Percentiles rank a stretch among this genome's conserved stretches.
phyloP scores from a whole-genome alignment of 2,888 invertebrate species.

The Platynereis dumerilii region DNA sequence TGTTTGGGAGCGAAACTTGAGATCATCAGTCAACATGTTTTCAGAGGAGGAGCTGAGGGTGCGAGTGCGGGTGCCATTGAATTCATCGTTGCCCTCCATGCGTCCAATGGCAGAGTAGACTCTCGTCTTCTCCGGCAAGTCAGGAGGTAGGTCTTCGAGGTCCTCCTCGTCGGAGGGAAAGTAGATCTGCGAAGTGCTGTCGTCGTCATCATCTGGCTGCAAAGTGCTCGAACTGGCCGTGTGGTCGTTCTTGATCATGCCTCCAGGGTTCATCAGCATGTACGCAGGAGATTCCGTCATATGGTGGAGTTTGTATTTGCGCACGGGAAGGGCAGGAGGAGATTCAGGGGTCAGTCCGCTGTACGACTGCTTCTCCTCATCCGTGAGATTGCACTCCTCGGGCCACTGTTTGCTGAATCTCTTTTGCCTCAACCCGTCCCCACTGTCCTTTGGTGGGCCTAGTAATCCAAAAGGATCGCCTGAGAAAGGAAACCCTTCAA shows the following conservation, averaged over 20 bases:
- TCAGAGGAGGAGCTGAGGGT: conserved; percentile 12
- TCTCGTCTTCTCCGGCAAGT: conserved; percentile 23
- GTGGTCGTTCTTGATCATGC: not conserved
- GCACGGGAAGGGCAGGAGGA: conserved; percentile 12
- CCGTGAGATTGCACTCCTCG: conserved; percentile 15
- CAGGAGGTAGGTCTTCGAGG: conserved; percentile 14
- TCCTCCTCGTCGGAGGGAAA: conserved; percentile 19
- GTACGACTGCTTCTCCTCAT: conserved; percentile 17
- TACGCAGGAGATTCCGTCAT: not conserved
- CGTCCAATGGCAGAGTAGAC: conserved; percentile 4
- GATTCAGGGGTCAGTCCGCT: conserved; percentile 6
- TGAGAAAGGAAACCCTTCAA: not conserved
- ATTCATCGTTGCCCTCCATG: not conserved
- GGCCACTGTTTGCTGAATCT: not conserved
- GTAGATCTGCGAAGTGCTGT: not conserved
- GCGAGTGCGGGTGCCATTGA: not conserved
- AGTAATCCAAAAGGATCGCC: conserved; percentile 17
- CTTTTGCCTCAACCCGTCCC: not conserved
- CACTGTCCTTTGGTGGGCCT: conserved; percentile 1
- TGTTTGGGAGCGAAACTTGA: conserved; percentile 9
- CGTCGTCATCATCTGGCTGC: conserved; percentile 1
- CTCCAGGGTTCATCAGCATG: not conserved
- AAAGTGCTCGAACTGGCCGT: not conserved
- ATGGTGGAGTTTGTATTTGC: conserved; percentile 4
- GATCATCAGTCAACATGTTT: conserved; percentile 14